Conservation (phyloP, 2,113 vertebrate species). For the Kryptolebias marmoratus region DNA sequence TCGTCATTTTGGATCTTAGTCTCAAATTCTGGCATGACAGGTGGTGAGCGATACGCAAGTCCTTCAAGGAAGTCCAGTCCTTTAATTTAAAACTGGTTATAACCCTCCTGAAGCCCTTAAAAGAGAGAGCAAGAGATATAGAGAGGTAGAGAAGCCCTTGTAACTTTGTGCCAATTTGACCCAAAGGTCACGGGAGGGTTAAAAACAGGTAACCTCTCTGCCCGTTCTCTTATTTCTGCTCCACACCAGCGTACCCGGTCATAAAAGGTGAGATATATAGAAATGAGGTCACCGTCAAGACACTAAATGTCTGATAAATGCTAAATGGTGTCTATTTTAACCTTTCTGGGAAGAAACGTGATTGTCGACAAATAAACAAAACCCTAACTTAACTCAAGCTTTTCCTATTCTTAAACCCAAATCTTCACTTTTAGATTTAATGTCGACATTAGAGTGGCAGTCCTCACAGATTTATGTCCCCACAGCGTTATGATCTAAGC, state of each 20-base stretch:
- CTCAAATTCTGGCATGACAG: too few species aligned
- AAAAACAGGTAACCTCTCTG: not conserved
- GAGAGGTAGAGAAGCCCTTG: too few species aligned
- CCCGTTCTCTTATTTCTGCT: conserved; percentile 3
- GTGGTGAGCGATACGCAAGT: too few species aligned
- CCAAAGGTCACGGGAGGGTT: not conserved
- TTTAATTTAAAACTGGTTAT: too few species aligned
- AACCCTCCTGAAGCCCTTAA: too few species aligned
- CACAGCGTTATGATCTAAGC: not conserved
- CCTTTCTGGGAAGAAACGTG: conserved; percentile 46
- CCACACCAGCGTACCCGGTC: not conserved
- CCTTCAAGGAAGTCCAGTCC: too few species aligned
- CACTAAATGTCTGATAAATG: conserved; percentile 53
- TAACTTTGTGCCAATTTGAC: too few species aligned
- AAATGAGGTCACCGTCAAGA: conserved; percentile 61
- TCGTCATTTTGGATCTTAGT: too few species aligned
- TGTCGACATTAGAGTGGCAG: not conserved
- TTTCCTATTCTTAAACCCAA: not conserved
- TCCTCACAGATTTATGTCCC: conserved; percentile 5
- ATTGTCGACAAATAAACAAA: not conserved
- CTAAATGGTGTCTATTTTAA: conserved; percentile 31
- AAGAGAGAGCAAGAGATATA: too few species aligned
- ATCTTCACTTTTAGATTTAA: not conserved
- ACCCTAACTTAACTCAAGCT: not conserved
- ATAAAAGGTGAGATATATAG: conserved; percentile 8